Conservation (phyloP, 2,888 invertebrate genomes). For the Caenorhabditis japonica region DNA sequence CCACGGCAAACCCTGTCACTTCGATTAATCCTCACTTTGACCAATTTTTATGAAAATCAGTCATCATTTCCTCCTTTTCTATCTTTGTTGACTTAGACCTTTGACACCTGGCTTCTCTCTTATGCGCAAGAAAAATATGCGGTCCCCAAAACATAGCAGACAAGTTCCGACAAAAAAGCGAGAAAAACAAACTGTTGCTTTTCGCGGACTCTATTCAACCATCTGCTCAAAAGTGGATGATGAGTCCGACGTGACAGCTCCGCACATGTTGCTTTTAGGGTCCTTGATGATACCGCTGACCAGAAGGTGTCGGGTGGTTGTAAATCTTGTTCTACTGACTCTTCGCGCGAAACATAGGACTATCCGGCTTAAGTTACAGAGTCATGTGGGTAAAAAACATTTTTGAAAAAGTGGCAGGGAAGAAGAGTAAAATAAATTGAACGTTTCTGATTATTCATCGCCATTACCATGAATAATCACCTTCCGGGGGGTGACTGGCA, state of each 20-base stretch:
- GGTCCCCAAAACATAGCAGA: conserved; percentile 5
- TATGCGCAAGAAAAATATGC: conserved; percentile 19
- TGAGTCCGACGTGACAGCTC: conserved; percentile 22
- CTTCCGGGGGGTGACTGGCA: too few relatives aligned
- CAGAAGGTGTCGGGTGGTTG: conserved; percentile 28
- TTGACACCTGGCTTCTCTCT: not conserved
- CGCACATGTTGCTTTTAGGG: conserved; percentile 44
- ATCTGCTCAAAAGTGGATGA: conserved; percentile 8
- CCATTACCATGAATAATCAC: too few relatives aligned
- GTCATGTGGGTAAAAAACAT: too few relatives aligned
- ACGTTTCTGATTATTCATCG: too few relatives aligned
- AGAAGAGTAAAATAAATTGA: too few relatives aligned
- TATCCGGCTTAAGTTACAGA: too few relatives aligned
- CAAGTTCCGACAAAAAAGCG: conserved; percentile 8
- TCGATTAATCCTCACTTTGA: conserved; percentile 5
- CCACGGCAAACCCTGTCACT: conserved; percentile 5
- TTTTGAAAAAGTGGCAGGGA: too few relatives aligned
- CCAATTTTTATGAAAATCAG: too few relatives aligned
- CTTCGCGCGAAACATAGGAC: too few relatives aligned
- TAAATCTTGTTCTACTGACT: too few relatives aligned
- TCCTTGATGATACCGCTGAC: conserved; percentile 19
- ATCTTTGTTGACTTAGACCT: not conserved
- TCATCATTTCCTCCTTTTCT: too few relatives aligned
- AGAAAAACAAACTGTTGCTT: conserved; percentile 27
- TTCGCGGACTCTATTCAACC: conserved; percentile 37